Conservation (phyloP, 64 coral and sea anemone genomes). For the Stylophora pistillata region DNA sequence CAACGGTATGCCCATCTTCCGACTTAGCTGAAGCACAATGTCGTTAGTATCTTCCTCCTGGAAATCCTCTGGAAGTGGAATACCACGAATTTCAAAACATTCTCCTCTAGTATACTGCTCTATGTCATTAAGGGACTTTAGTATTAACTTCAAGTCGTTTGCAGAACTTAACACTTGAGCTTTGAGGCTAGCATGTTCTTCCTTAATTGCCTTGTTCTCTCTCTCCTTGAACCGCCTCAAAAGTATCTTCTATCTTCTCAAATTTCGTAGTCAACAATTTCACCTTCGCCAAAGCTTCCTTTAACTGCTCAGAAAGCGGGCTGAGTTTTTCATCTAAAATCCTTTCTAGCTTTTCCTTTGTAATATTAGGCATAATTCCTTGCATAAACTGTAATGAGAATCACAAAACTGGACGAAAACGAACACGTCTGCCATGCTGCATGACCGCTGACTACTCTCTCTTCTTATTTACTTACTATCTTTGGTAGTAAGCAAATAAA, state of each 20-base stretch:
- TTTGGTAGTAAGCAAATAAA: too few relatives aligned
- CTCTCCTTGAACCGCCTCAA: not conserved
- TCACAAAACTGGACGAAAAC: not conserved
- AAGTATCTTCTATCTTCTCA: not conserved
- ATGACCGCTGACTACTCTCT: not conserved
- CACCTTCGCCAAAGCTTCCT: not conserved
- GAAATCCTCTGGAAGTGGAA: not conserved
- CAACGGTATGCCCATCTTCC: not conserved
- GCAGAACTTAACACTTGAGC: not conserved
- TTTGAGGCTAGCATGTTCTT: conserved; percentile 5
- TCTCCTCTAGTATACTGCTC: conserved; percentile 29
- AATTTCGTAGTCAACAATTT: not conserved
- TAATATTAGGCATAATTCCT: not conserved
- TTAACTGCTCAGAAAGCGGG: not conserved
- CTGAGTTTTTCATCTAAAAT: not conserved
- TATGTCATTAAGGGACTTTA: conserved; percentile 12
- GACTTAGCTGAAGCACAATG: not conserved
- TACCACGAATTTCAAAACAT: conserved; percentile 1
- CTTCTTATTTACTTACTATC: too few relatives aligned
- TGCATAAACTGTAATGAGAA: too few relatives aligned
- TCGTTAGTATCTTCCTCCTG: conserved; percentile 12
- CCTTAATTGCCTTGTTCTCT: not conserved
- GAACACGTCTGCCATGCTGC: not conserved
- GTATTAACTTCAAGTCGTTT: conserved; percentile 3
- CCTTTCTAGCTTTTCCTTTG: not conserved